Evolutionary conservation across 2,113 vertebrate species (phyloP), one percentile per base, ranked within the genome.

Genomic region (Pluvialis apricaria): DNA sequence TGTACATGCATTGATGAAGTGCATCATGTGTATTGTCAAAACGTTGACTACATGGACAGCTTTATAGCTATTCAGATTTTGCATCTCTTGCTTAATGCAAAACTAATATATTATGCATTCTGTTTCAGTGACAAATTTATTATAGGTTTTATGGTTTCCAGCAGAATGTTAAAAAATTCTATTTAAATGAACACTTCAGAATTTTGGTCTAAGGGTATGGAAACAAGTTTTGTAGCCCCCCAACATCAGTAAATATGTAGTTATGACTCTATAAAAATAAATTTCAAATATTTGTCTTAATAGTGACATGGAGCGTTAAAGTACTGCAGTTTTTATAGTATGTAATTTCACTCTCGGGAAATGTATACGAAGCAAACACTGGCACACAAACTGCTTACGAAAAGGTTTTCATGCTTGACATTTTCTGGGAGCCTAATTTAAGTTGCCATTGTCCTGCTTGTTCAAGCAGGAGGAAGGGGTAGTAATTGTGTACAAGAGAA

Each of bases 371-470:
- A 82, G 58, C n/a, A 51, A 87, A 80, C n/a, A 11, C 38, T 57
- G 64, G 18, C 7, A 57, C 14, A 52, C 66, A 92, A 71, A 78
- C 38, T 77, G 45, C 76, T 88, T 93, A n/a, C 51, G 42, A 49
- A 80, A 85, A 77, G 36, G 54, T 90, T 92, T 83, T 86, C 32
- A 34, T 75, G 85, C 76, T 75, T 94, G 60, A 58, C 5, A 4
- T 88, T 95, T 93, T 86, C 81, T 88, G 19, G 93, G 81, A 90
- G 51, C 78, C 75, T 85, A 40, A 82, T 82, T 91, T 82, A 70
- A 69, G 49, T 90, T 94, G 36, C 54, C 10, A 3, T 94, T 94
- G 84, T 80, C 62, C 62, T 93, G 54, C 26, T 82, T 85, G 40
- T 72, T 91, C 19, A 42, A 58, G 49, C 45, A 70, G 36, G 17